Evolutionary conservation across 2,797 vertebrate genomes (phyloP), one percentile per base, ranked within the genome.

Genomic region (Ctenochaetus hawaiiensis): DNA sequence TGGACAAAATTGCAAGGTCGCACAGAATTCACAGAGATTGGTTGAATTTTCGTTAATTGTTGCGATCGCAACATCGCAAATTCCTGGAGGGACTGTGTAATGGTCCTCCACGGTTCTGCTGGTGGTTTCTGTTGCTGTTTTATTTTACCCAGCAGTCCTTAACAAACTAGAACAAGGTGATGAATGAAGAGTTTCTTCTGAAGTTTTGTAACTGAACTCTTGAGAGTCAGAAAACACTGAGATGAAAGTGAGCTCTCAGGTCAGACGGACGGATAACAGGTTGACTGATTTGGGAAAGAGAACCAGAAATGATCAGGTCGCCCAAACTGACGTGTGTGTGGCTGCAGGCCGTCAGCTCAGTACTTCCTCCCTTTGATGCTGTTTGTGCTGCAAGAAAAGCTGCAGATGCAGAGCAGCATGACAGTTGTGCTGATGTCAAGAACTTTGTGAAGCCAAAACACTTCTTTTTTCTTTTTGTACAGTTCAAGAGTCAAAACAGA

Each of bases 331-430:
- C 13, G 12, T 44, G 48, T 58, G 34, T 78, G 20, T 82, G 72
- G 81, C 84, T 83, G 76, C 75, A 18, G 54, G 84, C 80, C 74
- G 34, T 62, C 30, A 1, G 66, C 71, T 58, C 70, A 3, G 54
- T 8, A 58, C 17, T 57, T 74, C 74, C 22, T 71, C 53, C 51
- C 7, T 66, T 49, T 68, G 67, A 58, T 70, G 64, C 58, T 22
- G 67, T 68, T 60, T 64, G 16, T 77, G 1, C 60, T 41, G 43
- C 22, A 65, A 30, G 44, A 77, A 57, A 72, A 77, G 62, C 58
- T 61, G 65, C 53, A 49, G 41, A 64, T 41, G 47, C 51, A 66
- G 30, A 44, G 47, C 22, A 16, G 39, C 1, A 52, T 56, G 66
- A 43, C 57, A 62, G 48, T 44, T 64, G 2, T 58, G 75, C 74